Conservation (phyloP, 2,113 vertebrate species). For the Cynocephalus volans region DNA sequence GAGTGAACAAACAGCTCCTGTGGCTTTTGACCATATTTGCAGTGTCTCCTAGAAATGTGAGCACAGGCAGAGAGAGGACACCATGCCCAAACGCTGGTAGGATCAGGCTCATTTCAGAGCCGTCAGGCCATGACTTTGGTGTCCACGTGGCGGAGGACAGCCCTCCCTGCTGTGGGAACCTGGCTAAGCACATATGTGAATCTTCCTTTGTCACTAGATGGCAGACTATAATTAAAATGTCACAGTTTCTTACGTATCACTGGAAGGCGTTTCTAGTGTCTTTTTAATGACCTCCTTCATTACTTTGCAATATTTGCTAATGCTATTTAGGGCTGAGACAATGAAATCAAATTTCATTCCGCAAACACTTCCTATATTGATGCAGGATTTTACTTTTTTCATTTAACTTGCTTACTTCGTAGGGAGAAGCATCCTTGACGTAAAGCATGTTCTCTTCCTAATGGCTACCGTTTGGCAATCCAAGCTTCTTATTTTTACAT, state of each 20-base stretch:
- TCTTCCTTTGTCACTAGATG: slow-evolving; percentile 88
- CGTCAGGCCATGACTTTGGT: not conserved
- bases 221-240: slow-evolving; percentile 87
- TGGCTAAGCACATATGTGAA: slow-evolving; percentile 60
- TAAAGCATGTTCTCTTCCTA: slow-evolving; percentile 21
- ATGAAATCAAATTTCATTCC: slow-evolving; percentile 67
- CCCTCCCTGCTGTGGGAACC: not conserved
- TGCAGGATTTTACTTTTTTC: slow-evolving; percentile 49
- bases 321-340: slow-evolving; percentile 45
- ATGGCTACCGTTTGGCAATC: not conserved
- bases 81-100: not conserved
- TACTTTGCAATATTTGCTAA: slow-evolving; percentile 61
- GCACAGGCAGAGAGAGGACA: not conserved
- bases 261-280: not conserved
- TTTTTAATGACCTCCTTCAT: slow-evolving; percentile 56
- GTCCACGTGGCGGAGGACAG: not conserved
- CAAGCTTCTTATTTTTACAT: slow-evolving; percentile 27
- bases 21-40: not conserved
- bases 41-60: not conserved
- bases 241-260: not conserved
- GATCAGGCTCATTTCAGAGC: too few species aligned
- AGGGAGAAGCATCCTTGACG: not conserved
- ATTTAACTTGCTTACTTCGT: slow-evolving; percentile 49
- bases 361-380: slow-evolving; percentile 38
- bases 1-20: not conserved